phyloP scores from a whole-genome alignment of 2,797 vertebrate species.

The Darevskia mixta region DNA sequence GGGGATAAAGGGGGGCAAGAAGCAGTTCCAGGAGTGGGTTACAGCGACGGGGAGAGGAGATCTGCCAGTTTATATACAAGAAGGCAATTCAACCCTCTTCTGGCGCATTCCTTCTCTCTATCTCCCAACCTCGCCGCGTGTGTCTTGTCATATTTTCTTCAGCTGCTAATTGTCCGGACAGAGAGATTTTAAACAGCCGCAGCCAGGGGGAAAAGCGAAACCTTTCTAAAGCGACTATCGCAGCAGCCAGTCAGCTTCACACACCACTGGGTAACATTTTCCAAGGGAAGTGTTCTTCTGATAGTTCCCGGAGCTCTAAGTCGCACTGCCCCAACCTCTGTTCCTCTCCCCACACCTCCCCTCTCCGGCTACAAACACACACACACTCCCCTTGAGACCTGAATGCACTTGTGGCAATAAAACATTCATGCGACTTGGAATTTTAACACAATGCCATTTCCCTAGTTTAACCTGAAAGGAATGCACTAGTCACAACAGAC shows the following conservation, averaged over 20 bases:
- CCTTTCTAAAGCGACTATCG: slow-evolving; percentile 92
- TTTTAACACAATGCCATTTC: slow-evolving; percentile 89
- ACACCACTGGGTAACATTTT: slow-evolving; percentile 82
- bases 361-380: neutral
- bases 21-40: slow-evolving; percentile 59
- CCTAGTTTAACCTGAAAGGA: slow-evolving; percentile 89
- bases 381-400: slow-evolving; percentile 76
- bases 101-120: slow-evolving; percentile 78
- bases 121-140: slow-evolving; percentile 80
- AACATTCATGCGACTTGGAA: slow-evolving; percentile 91
- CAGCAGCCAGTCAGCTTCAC: slow-evolving; percentile 87
- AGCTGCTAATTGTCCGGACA: slow-evolving; percentile 89
- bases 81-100: slow-evolving; percentile 77
- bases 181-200: slow-evolving; percentile 85
- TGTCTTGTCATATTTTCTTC: slow-evolving; percentile 92
- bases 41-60: slow-evolving; percentile 32
- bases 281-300: slow-evolving; percentile 83
- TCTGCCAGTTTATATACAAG: slow-evolving; percentile 75
- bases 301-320: slow-evolving; percentile 81
- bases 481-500: slow-evolving; percentile 91
- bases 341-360: neutral
- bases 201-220: slow-evolving; percentile 89
- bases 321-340: slow-evolving; percentile 79
- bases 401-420: slow-evolving; percentile 88
- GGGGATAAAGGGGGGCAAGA: slow-evolving; percentile 2